These are phyloP conservation scores for Elephas maximus DNA, from an alignment of 2,113 vertebrate species.

Conservation along the genomic window DNA sequence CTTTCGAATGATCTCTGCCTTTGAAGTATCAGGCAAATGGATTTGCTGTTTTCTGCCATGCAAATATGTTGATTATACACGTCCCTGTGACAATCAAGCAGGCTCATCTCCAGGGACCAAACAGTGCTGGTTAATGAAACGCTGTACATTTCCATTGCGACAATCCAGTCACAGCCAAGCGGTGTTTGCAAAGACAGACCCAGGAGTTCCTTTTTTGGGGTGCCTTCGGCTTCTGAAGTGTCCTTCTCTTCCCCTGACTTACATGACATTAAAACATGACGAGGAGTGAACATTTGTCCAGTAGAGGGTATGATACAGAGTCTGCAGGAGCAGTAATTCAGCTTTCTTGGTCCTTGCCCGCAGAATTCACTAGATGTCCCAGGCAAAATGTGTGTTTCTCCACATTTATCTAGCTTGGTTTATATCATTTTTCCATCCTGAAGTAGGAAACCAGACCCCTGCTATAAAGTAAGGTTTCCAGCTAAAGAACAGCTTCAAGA, in stretches of 20 bases:
- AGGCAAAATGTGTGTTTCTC: not conserved
- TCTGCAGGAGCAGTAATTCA: not conserved
- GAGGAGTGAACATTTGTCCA: not conserved
- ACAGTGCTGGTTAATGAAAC: not conserved
- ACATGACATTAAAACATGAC: conserved; percentile 5
- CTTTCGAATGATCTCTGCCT: conserved; percentile 38
- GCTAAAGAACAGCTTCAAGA: conserved; percentile 11
- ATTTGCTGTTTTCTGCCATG: conserved; percentile 49
- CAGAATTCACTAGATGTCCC: not conserved
- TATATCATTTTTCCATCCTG: conserved; percentile 9
- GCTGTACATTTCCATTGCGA: not conserved
- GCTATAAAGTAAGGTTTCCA: not conserved
- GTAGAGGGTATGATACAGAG: not conserved
- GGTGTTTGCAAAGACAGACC: conserved; percentile 19
- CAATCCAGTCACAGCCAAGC: not conserved
- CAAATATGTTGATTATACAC: conserved; percentile 38
- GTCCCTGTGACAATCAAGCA: conserved; percentile 21
- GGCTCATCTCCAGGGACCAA: conserved; percentile 11
- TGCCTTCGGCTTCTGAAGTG: conserved; percentile 2
- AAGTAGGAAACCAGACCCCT: not conserved
- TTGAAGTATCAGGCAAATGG: conserved; percentile 49
- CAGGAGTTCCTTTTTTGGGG: not conserved
- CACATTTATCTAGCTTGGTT: conserved; percentile 29
- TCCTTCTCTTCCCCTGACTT: conserved; percentile 53
- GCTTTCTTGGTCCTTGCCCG: not conserved